Conservation (phyloP, 2,888 invertebrate species). For the Spodoptera picta region DNA sequence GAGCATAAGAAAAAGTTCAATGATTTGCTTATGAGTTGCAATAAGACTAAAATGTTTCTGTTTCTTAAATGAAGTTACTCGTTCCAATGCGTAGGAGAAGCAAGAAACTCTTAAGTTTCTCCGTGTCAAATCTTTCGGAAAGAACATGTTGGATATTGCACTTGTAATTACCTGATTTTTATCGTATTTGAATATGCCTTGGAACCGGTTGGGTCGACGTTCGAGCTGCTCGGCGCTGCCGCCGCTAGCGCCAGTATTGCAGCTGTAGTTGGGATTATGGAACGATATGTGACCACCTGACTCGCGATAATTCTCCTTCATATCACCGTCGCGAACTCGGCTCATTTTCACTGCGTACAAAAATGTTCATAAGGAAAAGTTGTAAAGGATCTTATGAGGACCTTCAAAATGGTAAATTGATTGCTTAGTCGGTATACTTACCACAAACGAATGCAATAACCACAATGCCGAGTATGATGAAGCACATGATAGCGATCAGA, state of each 20-base stretch:
- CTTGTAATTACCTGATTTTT: conserved; percentile 89
- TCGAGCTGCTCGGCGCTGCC: conserved; percentile 75
- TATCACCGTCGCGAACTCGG: conserved; percentile 63
- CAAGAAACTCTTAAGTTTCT: too few species aligned
- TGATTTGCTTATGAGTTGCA: too few species aligned
- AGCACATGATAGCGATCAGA: conserved; percentile 58
- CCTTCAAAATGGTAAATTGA: too few species aligned
- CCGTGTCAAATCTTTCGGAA: too few species aligned
- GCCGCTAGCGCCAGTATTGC: conserved; percentile 79
- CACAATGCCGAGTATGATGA: conserved; percentile 59
- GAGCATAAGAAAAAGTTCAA: too few species aligned
- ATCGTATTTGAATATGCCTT: conserved; percentile 93
- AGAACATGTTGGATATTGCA: background rate
- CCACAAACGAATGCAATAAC: conserved; percentile 64
- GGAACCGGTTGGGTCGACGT: conserved; percentile 77
- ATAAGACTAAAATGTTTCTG: too few species aligned
- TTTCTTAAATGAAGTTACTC: too few species aligned
- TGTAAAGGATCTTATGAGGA: too few species aligned
- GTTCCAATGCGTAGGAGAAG: too few species aligned
- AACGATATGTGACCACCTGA: conserved; percentile 94
- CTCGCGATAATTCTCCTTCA: conserved; percentile 80
- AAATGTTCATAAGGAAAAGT: background rate
- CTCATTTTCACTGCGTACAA: conserved; percentile 62
- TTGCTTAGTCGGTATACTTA: conserved; percentile 50
- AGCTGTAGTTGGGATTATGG: conserved; percentile 95